A percentile compares a stretch with the other conserved stretches of the same genome.
Evolutionary conservation across 2,888 invertebrate genomes (phyloP).

Genomic region (Hypolimnas misippus): DNA sequence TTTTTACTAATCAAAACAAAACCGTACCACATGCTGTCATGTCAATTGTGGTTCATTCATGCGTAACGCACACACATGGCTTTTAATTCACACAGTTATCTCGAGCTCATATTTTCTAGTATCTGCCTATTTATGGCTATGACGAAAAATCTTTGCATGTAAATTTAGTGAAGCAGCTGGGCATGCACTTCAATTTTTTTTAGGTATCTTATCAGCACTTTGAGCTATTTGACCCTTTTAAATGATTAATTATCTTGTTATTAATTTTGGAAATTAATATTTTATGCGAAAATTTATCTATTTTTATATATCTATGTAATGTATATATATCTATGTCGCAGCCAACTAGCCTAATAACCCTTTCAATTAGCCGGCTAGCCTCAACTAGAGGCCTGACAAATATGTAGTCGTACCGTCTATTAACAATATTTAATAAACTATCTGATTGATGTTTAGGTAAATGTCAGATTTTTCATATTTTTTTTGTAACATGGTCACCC

Average conservation of each 20-base stretch:
- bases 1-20: conserved; percentile 52
- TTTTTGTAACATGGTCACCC: no score
- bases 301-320: no score
- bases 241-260: neutral
- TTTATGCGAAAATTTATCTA: neutral
- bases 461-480: no score
- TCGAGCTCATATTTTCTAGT: conserved; percentile 48
- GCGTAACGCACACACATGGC: conserved; percentile 61
- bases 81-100: conserved; percentile 52
- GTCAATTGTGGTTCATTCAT: conserved; percentile 50
- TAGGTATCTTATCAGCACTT: conserved; percentile 23
- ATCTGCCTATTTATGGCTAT: conserved; percentile 46
- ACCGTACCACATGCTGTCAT: conserved; percentile 59
- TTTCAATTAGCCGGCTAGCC: no score
- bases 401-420: no score
- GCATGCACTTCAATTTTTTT: conserved; percentile 33
- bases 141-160: conserved; percentile 43
- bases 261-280: neutral
- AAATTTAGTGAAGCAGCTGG: conserved; percentile 27
- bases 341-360: no score
- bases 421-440: no score
- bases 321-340: no score
- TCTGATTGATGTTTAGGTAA: no score
- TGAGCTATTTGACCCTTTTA: conserved; percentile 12
- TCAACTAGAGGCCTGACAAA: no score